Evolutionary conservation across 2,888 invertebrate genomes (phyloP).

Genomic region (Eristalis arbustorum): DNA sequence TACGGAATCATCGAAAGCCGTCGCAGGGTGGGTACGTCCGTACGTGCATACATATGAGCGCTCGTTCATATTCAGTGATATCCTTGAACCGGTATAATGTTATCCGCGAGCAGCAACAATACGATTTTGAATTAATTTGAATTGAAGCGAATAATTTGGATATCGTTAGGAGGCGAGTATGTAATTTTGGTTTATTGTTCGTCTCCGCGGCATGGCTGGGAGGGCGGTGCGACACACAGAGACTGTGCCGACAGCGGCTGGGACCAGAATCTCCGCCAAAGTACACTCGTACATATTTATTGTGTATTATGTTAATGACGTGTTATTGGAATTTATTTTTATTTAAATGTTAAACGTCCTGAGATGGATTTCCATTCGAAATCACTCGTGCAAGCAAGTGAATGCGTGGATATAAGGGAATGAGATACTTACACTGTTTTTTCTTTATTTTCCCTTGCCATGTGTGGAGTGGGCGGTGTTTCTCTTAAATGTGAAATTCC

Average conservation of each 20-base stretch:
- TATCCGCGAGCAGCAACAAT: constrained; percentile 66
- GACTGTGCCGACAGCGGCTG: background rate
- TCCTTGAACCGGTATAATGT: constrained; percentile 66
- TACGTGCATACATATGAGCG: background rate
- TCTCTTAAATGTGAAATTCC: background rate
- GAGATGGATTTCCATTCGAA: constrained; percentile 50
- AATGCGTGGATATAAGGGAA: constrained; percentile 6
- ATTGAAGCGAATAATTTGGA: constrained; percentile 70
- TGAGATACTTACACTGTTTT: background rate
- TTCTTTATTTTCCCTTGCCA: background rate
- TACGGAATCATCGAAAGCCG: background rate
- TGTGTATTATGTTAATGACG: constrained; percentile 76
- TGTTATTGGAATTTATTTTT: constrained; percentile 48
- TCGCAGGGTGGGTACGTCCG: background rate
- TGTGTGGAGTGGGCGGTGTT: background rate
- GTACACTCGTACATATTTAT: constrained; percentile 58
- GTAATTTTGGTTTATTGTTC: constrained; percentile 68
- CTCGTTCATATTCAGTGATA: constrained; percentile 48
- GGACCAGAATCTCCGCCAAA: background rate
- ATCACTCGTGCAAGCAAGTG: constrained; percentile 42
- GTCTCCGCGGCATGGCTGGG: constrained; percentile 14
- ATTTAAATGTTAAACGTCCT: constrained; percentile 49
- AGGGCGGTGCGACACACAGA: constrained; percentile 5
- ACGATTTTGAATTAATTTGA: constrained; percentile 70
- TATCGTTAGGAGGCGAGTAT: constrained; percentile 61